A percentile compares a stretch with the other conserved stretches of the same genome.
Conservation (phyloP, 2,797 vertebrate genomes). For the Acrocephalus scirpaceus region DNA sequence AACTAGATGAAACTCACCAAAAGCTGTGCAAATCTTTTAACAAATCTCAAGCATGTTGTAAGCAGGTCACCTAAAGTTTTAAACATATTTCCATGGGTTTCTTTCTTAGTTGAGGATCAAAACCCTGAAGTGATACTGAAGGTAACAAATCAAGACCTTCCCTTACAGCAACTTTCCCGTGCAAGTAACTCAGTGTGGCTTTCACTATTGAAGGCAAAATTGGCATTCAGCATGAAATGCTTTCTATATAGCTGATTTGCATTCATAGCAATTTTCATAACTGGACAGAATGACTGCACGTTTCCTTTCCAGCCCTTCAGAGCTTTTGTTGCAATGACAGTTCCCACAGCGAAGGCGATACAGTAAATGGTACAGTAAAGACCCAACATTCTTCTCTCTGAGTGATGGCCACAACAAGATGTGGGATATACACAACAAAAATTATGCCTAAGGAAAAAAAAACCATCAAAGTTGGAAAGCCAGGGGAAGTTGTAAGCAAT, state of each 20-base stretch:
- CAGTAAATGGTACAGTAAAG: background rate
- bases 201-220: background rate
- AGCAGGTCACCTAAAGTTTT: background rate
- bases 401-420: background rate
- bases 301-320: background rate
- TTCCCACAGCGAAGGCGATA: background rate
- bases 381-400: background rate
- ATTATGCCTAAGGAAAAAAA: background rate
- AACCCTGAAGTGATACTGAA: background rate
- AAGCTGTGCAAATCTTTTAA: slow-evolving; percentile 4
- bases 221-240: background rate
- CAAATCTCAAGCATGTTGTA: background rate
- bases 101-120: background rate
- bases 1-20: background rate
- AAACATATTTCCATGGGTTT: background rate
- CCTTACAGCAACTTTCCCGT: background rate
- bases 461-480: background rate
- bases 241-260: slow-evolving; percentile 17
- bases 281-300: background rate
- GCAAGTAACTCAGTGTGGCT: background rate
- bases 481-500: background rate
- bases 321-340: slow-evolving; percentile 40
- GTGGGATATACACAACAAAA: background rate
- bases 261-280: slow-evolving; percentile 44
- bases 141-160: background rate